Conservation (phyloP, 2,797 vertebrate genomes). For the Hyperoplus lanceolatus region DNA sequence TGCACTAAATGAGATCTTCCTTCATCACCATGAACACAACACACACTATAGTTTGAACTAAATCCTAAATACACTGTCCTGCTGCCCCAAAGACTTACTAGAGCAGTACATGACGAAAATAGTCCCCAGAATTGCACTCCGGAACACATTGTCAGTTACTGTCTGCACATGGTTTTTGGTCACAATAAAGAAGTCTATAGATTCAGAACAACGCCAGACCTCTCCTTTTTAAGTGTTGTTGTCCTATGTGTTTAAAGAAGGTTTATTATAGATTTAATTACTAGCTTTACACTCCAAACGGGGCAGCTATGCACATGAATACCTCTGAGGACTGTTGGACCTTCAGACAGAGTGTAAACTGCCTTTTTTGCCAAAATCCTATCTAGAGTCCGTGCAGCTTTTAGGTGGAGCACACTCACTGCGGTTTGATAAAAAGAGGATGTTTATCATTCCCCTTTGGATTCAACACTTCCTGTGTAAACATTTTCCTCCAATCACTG, state of each 20-base stretch:
- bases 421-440: neutral
- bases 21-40: no score
- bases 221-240: neutral
- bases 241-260: neutral
- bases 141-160: no score
- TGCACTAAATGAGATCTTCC: no score
- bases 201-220: neutral
- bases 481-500: constrained; percentile 3
- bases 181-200: neutral
- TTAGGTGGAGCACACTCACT: neutral
- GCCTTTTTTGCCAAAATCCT: neutral
- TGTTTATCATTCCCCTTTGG: neutral
- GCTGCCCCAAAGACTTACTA: no score
- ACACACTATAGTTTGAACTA: no score
- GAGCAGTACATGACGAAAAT: no score
- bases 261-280: neutral
- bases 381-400: neutral
- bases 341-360: neutral
- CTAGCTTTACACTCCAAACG: neutral
- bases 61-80: no score
- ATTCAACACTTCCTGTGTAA: constrained; percentile 1
- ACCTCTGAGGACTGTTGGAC: neutral
- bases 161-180: neutral
- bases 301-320: neutral
- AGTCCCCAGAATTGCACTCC: no score